phyloP scores from a whole-genome alignment of 2,888 invertebrate species.

The Eupithecia subumbrata region DNA sequence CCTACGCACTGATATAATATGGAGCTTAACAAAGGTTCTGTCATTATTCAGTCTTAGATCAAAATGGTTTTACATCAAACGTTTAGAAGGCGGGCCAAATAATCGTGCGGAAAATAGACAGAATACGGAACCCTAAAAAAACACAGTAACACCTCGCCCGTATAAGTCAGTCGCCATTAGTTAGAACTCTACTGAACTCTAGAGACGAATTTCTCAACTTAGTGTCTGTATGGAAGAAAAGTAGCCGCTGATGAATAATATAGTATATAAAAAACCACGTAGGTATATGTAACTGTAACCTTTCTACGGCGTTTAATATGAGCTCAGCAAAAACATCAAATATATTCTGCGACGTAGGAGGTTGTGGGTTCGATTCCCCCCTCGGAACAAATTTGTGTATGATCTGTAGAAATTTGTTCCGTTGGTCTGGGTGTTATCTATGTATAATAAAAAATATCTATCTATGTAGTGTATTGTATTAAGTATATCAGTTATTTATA shows the following conservation, averaged over 20 bases:
- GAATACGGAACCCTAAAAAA: background rate
- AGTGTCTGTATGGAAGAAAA: conserved; percentile 33
- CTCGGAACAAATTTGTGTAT: no score
- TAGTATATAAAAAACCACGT: background rate
- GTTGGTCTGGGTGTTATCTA: no score
- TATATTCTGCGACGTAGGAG: no score
- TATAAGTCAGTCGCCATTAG: conserved; percentile 28
- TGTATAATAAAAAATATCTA: no score
- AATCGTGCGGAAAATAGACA: conserved; percentile 6
- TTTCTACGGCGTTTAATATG: no score
- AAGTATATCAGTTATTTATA: no score
- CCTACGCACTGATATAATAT: background rate
- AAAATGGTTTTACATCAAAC: background rate
- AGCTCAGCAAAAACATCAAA: no score
- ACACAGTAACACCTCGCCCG: conserved; percentile 12
- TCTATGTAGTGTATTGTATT: no score
- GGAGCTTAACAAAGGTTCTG: background rate
- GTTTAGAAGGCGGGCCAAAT: background rate
- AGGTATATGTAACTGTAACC: no score
- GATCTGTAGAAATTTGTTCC: no score
- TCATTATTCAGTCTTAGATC: background rate
- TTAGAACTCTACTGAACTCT: conserved; percentile 35
- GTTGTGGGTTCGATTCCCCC: no score
- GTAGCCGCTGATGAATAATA: conserved; percentile 17
- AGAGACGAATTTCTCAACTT: conserved; percentile 40